These are phyloP conservation scores for Girardia tigrina DNA, from an alignment of 2,888 invertebrate genomes.

Conservation along the genomic window DNA sequence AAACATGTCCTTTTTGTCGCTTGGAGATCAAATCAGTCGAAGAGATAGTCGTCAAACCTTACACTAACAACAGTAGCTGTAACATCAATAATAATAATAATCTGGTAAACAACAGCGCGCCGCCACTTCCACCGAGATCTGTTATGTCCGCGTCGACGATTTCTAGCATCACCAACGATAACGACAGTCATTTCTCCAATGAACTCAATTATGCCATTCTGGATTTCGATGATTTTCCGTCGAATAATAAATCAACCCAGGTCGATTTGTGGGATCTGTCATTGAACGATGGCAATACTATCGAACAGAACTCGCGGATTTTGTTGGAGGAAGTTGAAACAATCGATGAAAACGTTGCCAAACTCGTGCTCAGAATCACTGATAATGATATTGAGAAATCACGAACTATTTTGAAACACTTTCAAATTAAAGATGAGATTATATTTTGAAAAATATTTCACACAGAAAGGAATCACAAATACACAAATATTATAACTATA, in stretches of 20 bases:
- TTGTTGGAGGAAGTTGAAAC: background rate
- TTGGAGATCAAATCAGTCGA: conserved; percentile 99
- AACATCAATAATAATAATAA: too few species aligned
- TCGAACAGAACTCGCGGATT: background rate
- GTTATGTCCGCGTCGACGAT: background rate
- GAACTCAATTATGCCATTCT: conserved; percentile 7
- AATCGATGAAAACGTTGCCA: background rate
- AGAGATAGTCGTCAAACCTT: conserved; percentile 91
- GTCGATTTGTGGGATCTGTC: background rate
- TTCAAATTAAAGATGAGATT: background rate
- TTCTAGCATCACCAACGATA: background rate
- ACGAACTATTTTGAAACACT: background rate
- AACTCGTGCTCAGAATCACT: background rate
- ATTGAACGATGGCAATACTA: background rate
- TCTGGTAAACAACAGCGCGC: background rate
- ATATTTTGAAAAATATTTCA: too few species aligned
- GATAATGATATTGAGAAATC: background rate
- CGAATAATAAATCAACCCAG: background rate
- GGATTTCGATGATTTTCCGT: background rate
- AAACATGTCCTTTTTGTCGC: conserved; percentile 81
- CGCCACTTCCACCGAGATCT: background rate
- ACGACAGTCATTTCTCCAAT: background rate
- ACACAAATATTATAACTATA: too few species aligned
- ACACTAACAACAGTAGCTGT: too few species aligned
- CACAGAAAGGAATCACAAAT: too few species aligned